These are phyloP conservation scores for Prorops nasuta DNA, from an alignment of 1,140 invertebrate species.

Conservation along the genomic window DNA sequence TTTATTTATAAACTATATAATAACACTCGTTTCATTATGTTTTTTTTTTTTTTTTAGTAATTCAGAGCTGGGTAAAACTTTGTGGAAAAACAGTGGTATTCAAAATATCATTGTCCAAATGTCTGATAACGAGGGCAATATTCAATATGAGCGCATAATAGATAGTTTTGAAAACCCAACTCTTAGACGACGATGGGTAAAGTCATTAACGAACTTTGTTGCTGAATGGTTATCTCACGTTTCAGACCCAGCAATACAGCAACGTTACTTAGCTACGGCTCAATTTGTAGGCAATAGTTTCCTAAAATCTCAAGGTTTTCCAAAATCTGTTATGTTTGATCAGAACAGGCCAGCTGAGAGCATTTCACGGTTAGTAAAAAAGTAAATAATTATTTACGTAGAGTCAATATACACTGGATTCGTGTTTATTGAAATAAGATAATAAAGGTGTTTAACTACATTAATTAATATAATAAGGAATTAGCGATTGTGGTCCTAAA, in stretches of 20 bases:
- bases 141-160: conserved; percentile 70
- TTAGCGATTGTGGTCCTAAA: too few species aligned
- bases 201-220: conserved; percentile 69
- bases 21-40: too few species aligned
- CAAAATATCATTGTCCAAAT: conserved; percentile 63
- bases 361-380: conserved; percentile 52
- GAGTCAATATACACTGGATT: too few species aligned
- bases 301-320: conserved; percentile 72
- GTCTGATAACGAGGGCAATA: conserved; percentile 64
- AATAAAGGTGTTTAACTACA: too few species aligned
- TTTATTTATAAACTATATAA: too few species aligned
- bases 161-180: conserved; percentile 75
- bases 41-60: conserved; percentile 52
- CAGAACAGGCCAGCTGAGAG: conserved; percentile 67
- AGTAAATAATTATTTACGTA: too few species aligned
- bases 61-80: conserved; percentile 70
- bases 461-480: too few species aligned
- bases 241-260: conserved; percentile 72
- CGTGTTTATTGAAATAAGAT: too few species aligned
- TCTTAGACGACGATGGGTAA: conserved; percentile 75
- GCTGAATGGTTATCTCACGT: conserved; percentile 72
- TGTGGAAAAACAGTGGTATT: conserved; percentile 72
- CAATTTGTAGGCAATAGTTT: conserved; percentile 75
- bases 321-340: conserved; percentile 70
- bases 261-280: conserved; percentile 67